phyloP scores from a whole-genome alignment of 2,113 vertebrate species.

The Callorhinus ursinus region DNA sequence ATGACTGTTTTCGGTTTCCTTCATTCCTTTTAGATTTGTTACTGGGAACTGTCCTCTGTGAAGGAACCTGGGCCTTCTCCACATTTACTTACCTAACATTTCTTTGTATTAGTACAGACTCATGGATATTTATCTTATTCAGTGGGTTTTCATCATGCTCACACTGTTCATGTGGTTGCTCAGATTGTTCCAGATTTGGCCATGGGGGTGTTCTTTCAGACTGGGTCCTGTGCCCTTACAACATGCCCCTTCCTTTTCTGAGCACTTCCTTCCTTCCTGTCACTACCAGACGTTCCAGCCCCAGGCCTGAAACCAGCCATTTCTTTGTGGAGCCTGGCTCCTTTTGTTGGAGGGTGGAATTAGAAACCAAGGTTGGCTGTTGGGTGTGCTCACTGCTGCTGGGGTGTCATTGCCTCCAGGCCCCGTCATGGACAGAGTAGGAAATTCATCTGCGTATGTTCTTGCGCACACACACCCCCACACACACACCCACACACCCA shows the following conservation, averaged over 20 bases:
- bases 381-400: not conserved
- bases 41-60: not conserved
- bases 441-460: not conserved
- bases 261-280: too few species aligned
- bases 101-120: not conserved
- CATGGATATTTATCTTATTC: fast-evolving
- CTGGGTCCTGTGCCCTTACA: not conserved
- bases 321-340: not conserved
- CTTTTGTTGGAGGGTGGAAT: not conserved
- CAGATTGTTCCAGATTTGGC: not conserved
- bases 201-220: not conserved
- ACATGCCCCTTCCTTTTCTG: not conserved
- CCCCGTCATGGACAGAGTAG: not conserved
- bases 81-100: fast-evolving
- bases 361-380: not conserved
- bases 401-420: not conserved
- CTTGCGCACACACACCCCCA: too few species aligned
- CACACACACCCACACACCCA: fast-evolving
- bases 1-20: not conserved
- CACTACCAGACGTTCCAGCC: not conserved
- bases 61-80: not conserved
- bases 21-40: not conserved
- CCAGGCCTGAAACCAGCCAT: not conserved
- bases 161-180: not conserved
- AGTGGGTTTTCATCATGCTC: not conserved